Percentiles rank a stretch among this genome's conserved stretches.
phyloP scores from a whole-genome alignment of 37 sponge, comb jelly and placozoan species.

The Tethya wilhelma region DNA sequence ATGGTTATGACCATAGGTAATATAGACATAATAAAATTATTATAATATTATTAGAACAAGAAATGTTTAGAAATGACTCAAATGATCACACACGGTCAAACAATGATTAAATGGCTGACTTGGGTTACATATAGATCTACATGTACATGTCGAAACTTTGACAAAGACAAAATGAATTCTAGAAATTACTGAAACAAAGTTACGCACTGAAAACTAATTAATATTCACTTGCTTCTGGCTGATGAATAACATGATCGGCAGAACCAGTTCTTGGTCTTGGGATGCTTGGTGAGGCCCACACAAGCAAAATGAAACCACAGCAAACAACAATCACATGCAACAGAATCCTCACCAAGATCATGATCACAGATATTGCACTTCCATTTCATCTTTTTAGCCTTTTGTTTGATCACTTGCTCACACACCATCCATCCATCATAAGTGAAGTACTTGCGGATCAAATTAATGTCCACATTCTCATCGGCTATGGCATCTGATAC shows the following conservation, averaged over 20 bases:
- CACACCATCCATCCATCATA: slow-evolving; percentile 3
- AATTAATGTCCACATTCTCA: slow-evolving; percentile 1
- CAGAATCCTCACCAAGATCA: background rate
- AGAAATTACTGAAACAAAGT: too few species aligned
- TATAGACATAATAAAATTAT: too few species aligned
- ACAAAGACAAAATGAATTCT: too few species aligned
- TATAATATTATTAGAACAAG: too few species aligned
- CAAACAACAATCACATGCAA: slow-evolving; percentile 16
- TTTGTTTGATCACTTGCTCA: slow-evolving; percentile 4
- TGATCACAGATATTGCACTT: background rate
- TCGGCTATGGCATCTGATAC: slow-evolving; percentile 1
- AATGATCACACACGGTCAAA: too few species aligned
- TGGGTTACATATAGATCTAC: too few species aligned
- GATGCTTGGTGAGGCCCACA: slow-evolving; percentile 1
- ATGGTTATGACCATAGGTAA: too few species aligned
- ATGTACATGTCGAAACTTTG: too few species aligned
- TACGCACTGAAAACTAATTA: too few species aligned
- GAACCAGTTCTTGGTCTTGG: slow-evolving; percentile 21
- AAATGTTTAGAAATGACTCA: too few species aligned
- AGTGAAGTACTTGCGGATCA: background rate
- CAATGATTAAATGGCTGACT: too few species aligned
- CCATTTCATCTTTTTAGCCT: background rate
- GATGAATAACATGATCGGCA: slow-evolving; percentile 7
- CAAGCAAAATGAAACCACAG: slow-evolving; percentile 21
- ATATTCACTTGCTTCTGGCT: background rate